Evolutionary conservation across 2,113 vertebrate species (phyloP).

Genomic region (Pontoporia blainvillei): DNA sequence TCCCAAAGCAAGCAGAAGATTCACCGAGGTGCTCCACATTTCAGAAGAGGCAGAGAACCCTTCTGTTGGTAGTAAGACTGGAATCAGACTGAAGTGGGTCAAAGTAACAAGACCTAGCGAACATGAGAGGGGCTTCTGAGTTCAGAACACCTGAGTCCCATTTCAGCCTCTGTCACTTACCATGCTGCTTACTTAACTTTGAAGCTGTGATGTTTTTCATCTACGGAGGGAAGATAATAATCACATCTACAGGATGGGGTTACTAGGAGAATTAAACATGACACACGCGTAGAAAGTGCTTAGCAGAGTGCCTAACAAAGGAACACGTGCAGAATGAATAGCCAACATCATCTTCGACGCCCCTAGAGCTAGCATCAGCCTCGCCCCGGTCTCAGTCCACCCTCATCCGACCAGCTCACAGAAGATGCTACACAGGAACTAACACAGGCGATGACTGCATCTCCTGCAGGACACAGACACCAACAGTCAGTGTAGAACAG

Average conservation of each 20-base stretch:
- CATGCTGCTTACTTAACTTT: neutral
- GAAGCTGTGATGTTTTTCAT: neutral
- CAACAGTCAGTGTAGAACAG: neutral
- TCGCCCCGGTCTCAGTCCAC: too few species aligned
- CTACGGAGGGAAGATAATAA: neutral
- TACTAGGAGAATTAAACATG: neutral
- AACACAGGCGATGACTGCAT: fast-evolving
- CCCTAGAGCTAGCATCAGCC: neutral
- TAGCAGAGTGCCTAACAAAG: neutral
- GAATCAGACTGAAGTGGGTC: neutral
- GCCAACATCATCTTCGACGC: neutral
- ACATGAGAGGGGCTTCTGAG: neutral
- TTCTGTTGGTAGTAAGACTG: neutral
- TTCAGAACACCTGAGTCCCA: neutral
- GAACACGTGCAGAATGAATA: fast-evolving
- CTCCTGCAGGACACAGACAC: neutral
- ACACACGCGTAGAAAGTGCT: neutral
- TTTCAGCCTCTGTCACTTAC: neutral
- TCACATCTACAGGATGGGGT: neutral
- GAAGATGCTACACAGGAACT: neutral
- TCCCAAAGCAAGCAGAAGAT: conserved; percentile 8
- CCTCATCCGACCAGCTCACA: neutral
- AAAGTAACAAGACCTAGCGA: neutral
- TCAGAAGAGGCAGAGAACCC: neutral
- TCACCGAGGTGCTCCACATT: neutral